phyloP scores from a whole-genome alignment of 2,888 invertebrate genomes.

The Spatulosminthurus flaviceps region DNA sequence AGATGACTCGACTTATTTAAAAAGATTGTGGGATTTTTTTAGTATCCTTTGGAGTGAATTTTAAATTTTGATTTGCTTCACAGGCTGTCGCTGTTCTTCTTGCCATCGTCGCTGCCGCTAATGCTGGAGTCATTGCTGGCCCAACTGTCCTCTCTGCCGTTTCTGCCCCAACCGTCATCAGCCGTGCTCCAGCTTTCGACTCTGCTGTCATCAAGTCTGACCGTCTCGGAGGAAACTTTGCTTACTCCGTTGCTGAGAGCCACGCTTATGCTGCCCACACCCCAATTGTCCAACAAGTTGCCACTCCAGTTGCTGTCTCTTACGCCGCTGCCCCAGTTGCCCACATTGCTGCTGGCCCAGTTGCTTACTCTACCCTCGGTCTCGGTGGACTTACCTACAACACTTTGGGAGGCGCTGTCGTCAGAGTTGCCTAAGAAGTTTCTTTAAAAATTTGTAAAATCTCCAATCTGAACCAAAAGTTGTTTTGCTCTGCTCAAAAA shows the following conservation, averaged over 20 bases:
- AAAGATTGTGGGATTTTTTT: too few species aligned
- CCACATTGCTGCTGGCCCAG: background rate
- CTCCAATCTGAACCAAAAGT: background rate
- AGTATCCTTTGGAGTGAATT: too few species aligned
- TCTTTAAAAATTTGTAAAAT: background rate
- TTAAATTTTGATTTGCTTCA: background rate
- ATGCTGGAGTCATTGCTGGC: conserved; percentile 33
- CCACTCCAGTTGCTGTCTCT: conserved; percentile 48
- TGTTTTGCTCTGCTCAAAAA: background rate
- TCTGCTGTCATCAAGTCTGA: conserved; percentile 70
- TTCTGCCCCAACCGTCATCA: conserved; percentile 39
- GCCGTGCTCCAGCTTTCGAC: conserved; percentile 69
- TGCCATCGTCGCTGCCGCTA: conserved; percentile 36
- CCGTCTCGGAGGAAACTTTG: conserved; percentile 70
- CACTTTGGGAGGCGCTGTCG: background rate
- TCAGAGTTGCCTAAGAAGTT: conserved; percentile 16
- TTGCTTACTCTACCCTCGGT: conserved; percentile 12
- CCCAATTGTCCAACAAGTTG: conserved; percentile 65
- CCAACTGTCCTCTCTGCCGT: conserved; percentile 11
- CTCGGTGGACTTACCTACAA: background rate
- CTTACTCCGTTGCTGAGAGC: conserved; percentile 70
- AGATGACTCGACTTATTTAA: too few species aligned
- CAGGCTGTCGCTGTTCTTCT: conserved; percentile 39
- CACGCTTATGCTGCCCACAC: conserved; percentile 69
- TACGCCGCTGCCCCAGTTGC: conserved; percentile 35